phyloP scores from a whole-genome alignment of 1,140 invertebrate genomes.

The Pectinophora gossypiella region DNA sequence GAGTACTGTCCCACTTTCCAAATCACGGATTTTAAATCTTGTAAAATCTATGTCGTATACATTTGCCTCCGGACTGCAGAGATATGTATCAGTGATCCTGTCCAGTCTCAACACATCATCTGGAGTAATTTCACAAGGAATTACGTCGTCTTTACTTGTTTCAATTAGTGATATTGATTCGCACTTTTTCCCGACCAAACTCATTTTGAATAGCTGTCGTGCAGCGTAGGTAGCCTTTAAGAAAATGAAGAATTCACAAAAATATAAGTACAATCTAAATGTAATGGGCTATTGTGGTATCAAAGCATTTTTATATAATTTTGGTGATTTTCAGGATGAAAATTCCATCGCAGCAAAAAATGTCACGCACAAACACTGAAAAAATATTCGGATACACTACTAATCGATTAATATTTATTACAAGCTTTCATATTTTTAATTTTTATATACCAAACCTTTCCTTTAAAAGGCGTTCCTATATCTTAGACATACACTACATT shows the following conservation, averaged over 20 bases:
- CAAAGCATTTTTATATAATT: slow-evolving; percentile 21
- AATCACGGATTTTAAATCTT: slow-evolving; percentile 96
- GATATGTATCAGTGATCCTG: slow-evolving; percentile 83
- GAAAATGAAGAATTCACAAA: slow-evolving; percentile 18
- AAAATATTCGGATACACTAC: no score
- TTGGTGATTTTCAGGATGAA: no score
- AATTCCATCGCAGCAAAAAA: no score
- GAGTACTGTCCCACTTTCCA: slow-evolving; percentile 93
- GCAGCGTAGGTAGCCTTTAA: no score
- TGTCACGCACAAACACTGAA: no score
- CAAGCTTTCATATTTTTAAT: no score
- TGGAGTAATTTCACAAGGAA: slow-evolving; percentile 72
- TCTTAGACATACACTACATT: no score
- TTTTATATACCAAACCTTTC: no score
- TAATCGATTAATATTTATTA: no score
- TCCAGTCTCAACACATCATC: slow-evolving; percentile 79
- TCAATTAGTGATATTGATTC: slow-evolving; percentile 62
- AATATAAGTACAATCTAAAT: slow-evolving; percentile 30
- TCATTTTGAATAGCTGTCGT: slow-evolving; percentile 39
- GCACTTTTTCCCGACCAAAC: slow-evolving; percentile 66
- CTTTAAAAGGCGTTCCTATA: no score
- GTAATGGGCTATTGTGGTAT: slow-evolving; percentile 14
- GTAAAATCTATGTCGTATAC: slow-evolving; percentile 99
- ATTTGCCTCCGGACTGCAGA: slow-evolving; percentile 96
- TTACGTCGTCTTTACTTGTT: slow-evolving; percentile 45